Base-by-base conservation (phyloP, 2,113 vertebrate species). In the Neodon shergylaensis region DNA sequence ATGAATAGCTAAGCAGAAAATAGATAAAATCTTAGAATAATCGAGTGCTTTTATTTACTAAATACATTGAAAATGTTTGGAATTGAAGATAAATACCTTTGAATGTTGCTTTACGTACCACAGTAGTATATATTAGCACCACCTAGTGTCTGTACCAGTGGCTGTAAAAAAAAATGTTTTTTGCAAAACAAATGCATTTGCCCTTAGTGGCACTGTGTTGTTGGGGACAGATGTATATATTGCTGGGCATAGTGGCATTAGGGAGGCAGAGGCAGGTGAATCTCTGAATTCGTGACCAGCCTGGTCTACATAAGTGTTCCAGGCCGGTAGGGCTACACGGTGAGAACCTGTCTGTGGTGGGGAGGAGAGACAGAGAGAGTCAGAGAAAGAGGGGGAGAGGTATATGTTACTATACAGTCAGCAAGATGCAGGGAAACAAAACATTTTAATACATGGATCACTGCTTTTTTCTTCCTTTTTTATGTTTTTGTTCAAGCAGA, bases 71-170 rank as follows among this genome's bases (percentile, higher is more conserved):
- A 47, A 92, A 79, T 66, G 72, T 54, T 70, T 66, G 36, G 14
- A 77, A 68, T 11, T 36, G 2, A 78, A 89, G 52, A 13, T 1
- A 49, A 61, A 21, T 70, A 39, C 22, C 63, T 90, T 70, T 52
- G 70, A 44, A 5, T 86, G 3, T 54, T 94, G 52, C 39, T 61
- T 76, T 77, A 28, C 5, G 0, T 19, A 52, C 68, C 86, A 11
- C 19, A 14, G 52, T 39, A 70, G 3, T 94, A 0, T 61, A 89
- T 63, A 89, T 63, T 63, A 97, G 98, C 98, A 95, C 98, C 98
- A 98, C 97, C 98, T n/a, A 96, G 98, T 97, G 98, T 95, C 76
- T 1, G 0, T 90, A 9, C 58, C 6, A 0, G 19, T 83, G 28
- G 52, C 24, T 65, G 12, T 90, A 89, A 96, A 89, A 22, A 74